Percentiles rank a stretch among this genome's conserved stretches.
Conservation (phyloP, 2,888 invertebrate genomes). For the Philereme vetulata region DNA sequence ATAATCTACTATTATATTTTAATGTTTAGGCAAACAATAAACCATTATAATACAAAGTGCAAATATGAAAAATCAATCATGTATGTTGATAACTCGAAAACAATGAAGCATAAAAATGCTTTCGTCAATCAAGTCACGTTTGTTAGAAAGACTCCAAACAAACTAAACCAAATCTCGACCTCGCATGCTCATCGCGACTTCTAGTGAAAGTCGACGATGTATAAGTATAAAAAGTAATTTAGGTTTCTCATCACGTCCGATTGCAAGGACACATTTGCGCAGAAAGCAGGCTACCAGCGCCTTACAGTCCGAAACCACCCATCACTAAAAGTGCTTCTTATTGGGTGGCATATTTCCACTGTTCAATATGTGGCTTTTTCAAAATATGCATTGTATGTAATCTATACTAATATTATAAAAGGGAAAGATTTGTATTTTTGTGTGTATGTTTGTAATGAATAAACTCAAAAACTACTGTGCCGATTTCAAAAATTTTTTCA, state of each 20-base stretch:
- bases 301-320: neutral
- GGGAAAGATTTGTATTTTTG: too few relatives aligned
- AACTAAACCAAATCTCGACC: conserved; percentile 43
- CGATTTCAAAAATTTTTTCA: too few relatives aligned
- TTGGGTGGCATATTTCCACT: too few relatives aligned
- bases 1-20: too few relatives aligned
- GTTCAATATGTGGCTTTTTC: too few relatives aligned
- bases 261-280: conserved; percentile 27
- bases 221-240: conserved; percentile 51
- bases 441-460: too few relatives aligned
- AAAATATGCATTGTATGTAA: too few relatives aligned
- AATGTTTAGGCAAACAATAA: too few relatives aligned
- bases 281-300: conserved; percentile 6
- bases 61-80: too few relatives aligned
- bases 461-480: too few relatives aligned
- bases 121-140: conserved; percentile 45
- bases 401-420: too few relatives aligned
- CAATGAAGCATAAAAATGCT: conserved; percentile 17
- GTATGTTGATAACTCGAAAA: neutral
- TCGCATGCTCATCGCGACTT: conserved; percentile 39
- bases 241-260: conserved; percentile 45
- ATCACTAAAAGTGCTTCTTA: neutral
- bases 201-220: conserved; percentile 53
- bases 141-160: conserved; percentile 31
- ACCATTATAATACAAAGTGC: too few relatives aligned